Evolutionary conservation across 2,797 vertebrate species (phyloP), one percentile per base, ranked within the genome.

Genomic region (Neopelma chrysocephalum): DNA sequence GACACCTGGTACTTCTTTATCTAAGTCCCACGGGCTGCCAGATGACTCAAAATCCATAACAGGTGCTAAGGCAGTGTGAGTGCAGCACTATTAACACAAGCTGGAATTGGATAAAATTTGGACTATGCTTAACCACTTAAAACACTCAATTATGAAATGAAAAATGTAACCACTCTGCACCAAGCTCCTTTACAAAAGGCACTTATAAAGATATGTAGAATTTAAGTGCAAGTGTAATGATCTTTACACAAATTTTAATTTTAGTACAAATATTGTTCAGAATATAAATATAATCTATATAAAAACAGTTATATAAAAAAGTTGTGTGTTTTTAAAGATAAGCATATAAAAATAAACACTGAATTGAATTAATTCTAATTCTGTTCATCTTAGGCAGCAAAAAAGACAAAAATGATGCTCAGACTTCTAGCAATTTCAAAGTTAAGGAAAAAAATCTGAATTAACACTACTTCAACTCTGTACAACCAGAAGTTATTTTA

Each of bases 1-100:
- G 97, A 98, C 98, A 98, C 98, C 98, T 98, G 98, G 98, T 98
- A 98, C 98, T 98, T 97, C 97, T 98, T 98, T 98, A 97, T 97
- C 97, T 97, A 95, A 96, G 96, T 98, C 97, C 97, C 96, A 97
- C 83, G 91, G 97, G 97, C 96, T 98, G 97, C 98, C 98, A 98
- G 98, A 98, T 98, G 97, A 98, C 98, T 98, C 97, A 97, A 98
- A 98, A 98, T 97, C 97, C 97, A 96, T 97, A 98, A 97, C 97
- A 98, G 98, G 98, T 98, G 97, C 97, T 97, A 97, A 96, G 96
- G 96, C 97, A 98, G 96, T 97, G 97, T 96, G 96, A 97, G 95
- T 93, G 92, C 60, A 97, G 97, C 86, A 89, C 95, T 95, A 97
- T 98, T 97, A 98, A 95, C 93, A 96, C 96, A 97, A 93, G 89